These are phyloP conservation scores for Eleginops maclovinus DNA, from an alignment of 2,113 vertebrate genomes.

Conservation along the genomic window DNA sequence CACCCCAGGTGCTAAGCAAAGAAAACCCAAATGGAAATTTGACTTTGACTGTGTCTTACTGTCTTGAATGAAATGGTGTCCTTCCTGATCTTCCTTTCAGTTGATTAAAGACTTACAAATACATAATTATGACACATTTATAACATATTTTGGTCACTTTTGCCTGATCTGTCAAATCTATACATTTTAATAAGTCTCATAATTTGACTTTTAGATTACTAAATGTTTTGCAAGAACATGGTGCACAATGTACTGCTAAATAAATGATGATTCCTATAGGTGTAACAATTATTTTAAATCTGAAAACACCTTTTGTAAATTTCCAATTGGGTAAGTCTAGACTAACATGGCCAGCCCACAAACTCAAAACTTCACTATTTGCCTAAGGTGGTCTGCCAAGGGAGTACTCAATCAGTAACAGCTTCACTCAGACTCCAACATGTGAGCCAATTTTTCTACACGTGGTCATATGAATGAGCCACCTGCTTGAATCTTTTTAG, in stretches of 20 bases:
- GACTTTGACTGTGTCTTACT: not conserved
- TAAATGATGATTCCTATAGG: not conserved
- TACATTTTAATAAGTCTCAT: not conserved
- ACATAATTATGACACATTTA: not conserved
- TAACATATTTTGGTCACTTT: not conserved
- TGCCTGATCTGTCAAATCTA: not conserved
- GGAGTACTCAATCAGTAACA: not conserved
- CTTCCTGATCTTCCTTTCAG: not conserved
- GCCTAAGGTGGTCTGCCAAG: not conserved
- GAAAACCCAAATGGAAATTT: conserved; percentile 18
- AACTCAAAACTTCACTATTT: not conserved
- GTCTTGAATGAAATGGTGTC: not conserved
- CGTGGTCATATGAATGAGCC: not conserved
- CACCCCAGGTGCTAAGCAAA: conserved; percentile 43
- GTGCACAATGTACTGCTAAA: not conserved
- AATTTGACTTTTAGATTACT: not conserved
- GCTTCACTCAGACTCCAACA: not conserved
- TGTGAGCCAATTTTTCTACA: not conserved
- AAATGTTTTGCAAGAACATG: not conserved
- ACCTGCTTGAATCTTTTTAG: not conserved
- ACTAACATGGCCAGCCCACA: conserved; percentile 33
- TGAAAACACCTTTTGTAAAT: not conserved
- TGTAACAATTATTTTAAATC: not conserved
- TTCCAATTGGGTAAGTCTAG: conserved; percentile 14
- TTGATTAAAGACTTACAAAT: not conserved